A percentile compares a stretch with the other conserved stretches of the same genome.
Conservation (phyloP, 2,113 vertebrate genomes). For the Hippocampus barbouri region DNA sequence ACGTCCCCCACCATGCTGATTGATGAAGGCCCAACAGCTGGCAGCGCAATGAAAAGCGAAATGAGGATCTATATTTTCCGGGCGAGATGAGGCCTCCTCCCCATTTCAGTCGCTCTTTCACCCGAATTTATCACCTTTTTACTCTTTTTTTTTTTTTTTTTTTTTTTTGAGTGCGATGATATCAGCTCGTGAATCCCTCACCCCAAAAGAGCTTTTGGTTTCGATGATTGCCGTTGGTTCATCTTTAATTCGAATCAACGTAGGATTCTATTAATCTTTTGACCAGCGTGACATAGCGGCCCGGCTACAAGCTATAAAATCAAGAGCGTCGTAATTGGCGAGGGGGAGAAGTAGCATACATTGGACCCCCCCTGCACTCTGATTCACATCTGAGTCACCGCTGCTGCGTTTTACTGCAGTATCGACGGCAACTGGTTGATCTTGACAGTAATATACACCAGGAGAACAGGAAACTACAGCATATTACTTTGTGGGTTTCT, state of each 20-base stretch:
- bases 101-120: conserved; percentile 32
- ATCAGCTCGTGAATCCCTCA: conserved; percentile 6
- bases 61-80: conserved; percentile 51
- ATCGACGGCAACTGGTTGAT: conserved; percentile 73
- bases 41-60: conserved; percentile 55
- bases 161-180: conserved; percentile 17
- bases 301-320: not conserved
- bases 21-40: conserved; percentile 61
- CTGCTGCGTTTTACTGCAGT: conserved; percentile 83
- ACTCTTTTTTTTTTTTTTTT: not conserved
- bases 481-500: conserved; percentile 59
- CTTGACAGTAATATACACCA: conserved; percentile 66
- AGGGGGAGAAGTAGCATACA: conserved; percentile 15
- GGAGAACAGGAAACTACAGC: conserved; percentile 46
- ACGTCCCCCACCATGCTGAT: conserved; percentile 19
- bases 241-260: not conserved
- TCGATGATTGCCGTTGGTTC: conserved; percentile 1
- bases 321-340: conserved; percentile 3
- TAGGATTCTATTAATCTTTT: conserved; percentile 8
- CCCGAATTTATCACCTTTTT: conserved; percentile 30
- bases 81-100: conserved; percentile 24
- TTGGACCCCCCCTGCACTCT: conserved; percentile 34
- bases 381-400: conserved; percentile 57
- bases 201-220: conserved; percentile 21
- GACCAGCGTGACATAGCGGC: conserved; percentile 28